phyloP scores from a whole-genome alignment of 2,113 vertebrate species.

The Cyrtonyx montezumae region DNA sequence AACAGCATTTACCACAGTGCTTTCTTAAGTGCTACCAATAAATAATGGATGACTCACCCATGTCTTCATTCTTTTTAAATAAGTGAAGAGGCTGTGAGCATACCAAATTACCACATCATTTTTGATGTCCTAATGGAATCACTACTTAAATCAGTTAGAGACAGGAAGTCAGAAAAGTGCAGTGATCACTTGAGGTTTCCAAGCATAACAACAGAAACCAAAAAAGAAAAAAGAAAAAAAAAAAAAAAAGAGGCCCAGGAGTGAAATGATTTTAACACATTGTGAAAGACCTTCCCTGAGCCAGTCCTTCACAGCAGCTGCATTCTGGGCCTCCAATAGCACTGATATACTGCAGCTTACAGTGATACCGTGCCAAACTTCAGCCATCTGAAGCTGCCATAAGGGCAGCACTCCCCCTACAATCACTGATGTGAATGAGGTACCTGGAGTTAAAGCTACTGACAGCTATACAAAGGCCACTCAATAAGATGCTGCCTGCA shows the following conservation, averaged over 20 bases:
- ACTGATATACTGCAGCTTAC: not conserved
- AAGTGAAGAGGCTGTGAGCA: slow-evolving; percentile 39
- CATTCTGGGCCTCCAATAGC: not conserved
- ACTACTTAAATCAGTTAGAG: slow-evolving; percentile 8
- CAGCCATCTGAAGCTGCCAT: not conserved
- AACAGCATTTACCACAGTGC: not conserved
- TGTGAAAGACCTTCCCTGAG: not conserved
- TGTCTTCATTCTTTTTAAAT: slow-evolving; percentile 44
- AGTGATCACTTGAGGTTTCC: slow-evolving; percentile 5
- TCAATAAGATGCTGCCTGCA: not conserved
- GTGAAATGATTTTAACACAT: not conserved
- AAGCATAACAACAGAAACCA: not conserved
- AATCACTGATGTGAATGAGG: not conserved
- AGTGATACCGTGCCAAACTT: not conserved
- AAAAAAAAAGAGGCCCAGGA: not conserved
- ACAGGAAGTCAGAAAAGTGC: slow-evolving; percentile 14
- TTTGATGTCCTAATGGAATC: slow-evolving; percentile 42
- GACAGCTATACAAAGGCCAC: not conserved
- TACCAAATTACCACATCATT: not conserved
- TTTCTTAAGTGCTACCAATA: slow-evolving; percentile 51
- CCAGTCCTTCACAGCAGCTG: not conserved
- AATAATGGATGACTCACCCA: slow-evolving; percentile 40
- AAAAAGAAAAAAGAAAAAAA: not conserved
- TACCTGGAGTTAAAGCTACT: not conserved
- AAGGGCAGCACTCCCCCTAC: not conserved